Percentiles rank a stretch among this genome's conserved stretches.
Evolutionary conservation across 2,797 vertebrate species (phyloP).

Genomic region (Sebastes nivosus): DNA sequence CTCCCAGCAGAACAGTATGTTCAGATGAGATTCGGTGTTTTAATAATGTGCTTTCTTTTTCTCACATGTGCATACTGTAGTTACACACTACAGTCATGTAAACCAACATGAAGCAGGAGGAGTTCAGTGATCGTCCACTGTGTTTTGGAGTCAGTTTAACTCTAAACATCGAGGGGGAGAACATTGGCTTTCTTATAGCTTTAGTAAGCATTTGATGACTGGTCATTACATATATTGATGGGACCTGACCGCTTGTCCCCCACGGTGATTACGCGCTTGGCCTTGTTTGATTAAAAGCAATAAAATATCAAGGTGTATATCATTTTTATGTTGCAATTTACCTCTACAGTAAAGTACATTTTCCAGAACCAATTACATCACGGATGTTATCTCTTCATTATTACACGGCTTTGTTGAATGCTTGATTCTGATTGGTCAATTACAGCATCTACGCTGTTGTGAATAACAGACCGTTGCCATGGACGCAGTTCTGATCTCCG

Average conservation of each 20-base stretch:
- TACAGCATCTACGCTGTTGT: not conserved
- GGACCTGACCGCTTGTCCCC: not conserved
- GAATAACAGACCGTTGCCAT: not conserved
- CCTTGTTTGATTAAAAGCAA: not conserved
- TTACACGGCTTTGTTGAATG: not conserved
- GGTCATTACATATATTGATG: not conserved
- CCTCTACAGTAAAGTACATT: not conserved
- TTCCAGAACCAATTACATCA: not conserved
- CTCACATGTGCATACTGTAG: not conserved
- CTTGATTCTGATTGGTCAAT: not conserved
- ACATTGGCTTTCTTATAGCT: not conserved
- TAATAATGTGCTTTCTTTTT: not conserved
- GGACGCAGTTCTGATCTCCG: not conserved
- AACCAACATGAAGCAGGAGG: not conserved
- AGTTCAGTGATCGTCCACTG: not conserved
- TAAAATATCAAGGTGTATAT: not conserved
- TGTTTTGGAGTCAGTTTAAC: not conserved
- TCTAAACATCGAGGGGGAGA: not conserved
- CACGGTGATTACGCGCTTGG: not conserved
- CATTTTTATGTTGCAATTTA: not conserved
- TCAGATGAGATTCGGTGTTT: not conserved
- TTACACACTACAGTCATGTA: not conserved
- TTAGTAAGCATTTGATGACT: not conserved
- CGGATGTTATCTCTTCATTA: not conserved
- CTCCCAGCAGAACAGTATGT: not conserved